Percentiles rank a stretch among this genome's conserved stretches.
Evolutionary conservation across 2,888 invertebrate species (phyloP).

Genomic region (Acanthosepion lycidas): DNA sequence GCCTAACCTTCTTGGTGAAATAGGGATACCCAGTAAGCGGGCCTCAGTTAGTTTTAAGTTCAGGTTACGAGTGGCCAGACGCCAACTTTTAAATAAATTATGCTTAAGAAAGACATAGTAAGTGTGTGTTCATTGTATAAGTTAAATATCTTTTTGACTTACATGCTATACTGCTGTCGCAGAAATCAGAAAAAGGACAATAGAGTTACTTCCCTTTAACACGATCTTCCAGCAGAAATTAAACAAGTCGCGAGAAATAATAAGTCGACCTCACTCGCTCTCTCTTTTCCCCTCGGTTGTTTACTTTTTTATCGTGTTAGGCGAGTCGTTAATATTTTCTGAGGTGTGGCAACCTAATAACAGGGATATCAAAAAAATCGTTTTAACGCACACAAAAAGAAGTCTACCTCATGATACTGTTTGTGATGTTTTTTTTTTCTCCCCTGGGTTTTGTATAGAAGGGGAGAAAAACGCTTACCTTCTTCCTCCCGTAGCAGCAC

Average conservation of each 20-base stretch:
- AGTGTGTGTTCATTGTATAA: neutral
- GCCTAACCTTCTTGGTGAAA: too few species aligned
- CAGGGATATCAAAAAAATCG: neutral
- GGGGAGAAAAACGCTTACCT: neutral
- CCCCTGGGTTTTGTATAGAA: neutral
- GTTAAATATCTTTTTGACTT: neutral
- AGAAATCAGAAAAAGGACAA: neutral
- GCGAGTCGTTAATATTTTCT: neutral
- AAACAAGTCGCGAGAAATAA: neutral
- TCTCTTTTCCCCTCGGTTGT: neutral
- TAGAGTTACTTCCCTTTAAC: neutral
- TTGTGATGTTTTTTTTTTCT: neutral
- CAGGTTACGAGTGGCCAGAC: too few species aligned
- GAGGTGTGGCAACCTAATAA: neutral
- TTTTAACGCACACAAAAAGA: neutral
- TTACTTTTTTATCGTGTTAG: neutral
- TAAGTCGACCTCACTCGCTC: neutral
- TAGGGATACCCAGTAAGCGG: too few species aligned
- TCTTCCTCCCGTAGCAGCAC: slow-evolving; percentile 12
- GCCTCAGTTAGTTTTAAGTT: too few species aligned
- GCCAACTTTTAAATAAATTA: too few species aligned
- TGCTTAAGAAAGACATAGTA: too few species aligned
- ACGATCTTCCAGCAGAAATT: neutral
- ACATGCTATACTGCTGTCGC: neutral
- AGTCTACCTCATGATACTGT: neutral